Percentiles rank a stretch among this genome's conserved stretches.
These are phyloP conservation scores for Drosophila basisetae DNA, from an alignment of 2,888 invertebrate species.

Conservation along the genomic window DNA sequence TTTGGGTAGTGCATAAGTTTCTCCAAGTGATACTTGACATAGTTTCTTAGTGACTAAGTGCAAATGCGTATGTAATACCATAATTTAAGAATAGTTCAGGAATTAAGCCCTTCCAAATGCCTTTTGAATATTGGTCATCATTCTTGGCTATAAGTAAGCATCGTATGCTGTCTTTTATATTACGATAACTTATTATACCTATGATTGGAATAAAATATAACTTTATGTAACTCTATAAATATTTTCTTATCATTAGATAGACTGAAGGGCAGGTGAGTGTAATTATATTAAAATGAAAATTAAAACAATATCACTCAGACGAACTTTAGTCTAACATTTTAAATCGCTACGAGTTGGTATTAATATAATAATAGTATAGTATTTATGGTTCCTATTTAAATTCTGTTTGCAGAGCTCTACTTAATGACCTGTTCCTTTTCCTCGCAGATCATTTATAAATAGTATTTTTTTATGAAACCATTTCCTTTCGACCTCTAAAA, in stretches of 20 bases:
- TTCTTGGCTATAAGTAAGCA: slow-evolving; percentile 25
- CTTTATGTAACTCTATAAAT: slow-evolving; percentile 33
- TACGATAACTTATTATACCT: slow-evolving; percentile 19
- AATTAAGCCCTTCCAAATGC: slow-evolving; percentile 14
- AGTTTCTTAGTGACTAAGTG: slow-evolving; percentile 67
- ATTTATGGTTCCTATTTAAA: background rate
- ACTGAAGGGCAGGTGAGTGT: background rate
- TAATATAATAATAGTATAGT: background rate
- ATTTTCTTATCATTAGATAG: background rate
- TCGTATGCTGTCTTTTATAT: slow-evolving; percentile 39
- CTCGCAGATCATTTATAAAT: background rate
- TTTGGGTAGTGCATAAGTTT: slow-evolving; percentile 42
- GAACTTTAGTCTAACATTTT: background rate
- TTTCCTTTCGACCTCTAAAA: background rate
- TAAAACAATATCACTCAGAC: background rate
- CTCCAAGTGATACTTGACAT: slow-evolving; percentile 74
- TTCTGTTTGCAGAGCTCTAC: background rate
- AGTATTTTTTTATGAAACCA: background rate
- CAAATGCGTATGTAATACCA: slow-evolving; percentile 58
- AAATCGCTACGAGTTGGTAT: background rate
- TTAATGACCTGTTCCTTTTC: background rate
- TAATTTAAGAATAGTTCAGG: slow-evolving; percentile 18
- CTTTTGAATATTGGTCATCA: slow-evolving; percentile 28
- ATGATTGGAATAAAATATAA: slow-evolving; percentile 44
- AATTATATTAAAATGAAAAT: background rate